Percentiles rank a stretch among this genome's conserved stretches.
These are phyloP conservation scores for Hyalella azteca DNA, from an alignment of 2,888 invertebrate genomes.

Conservation along the genomic window DNA sequence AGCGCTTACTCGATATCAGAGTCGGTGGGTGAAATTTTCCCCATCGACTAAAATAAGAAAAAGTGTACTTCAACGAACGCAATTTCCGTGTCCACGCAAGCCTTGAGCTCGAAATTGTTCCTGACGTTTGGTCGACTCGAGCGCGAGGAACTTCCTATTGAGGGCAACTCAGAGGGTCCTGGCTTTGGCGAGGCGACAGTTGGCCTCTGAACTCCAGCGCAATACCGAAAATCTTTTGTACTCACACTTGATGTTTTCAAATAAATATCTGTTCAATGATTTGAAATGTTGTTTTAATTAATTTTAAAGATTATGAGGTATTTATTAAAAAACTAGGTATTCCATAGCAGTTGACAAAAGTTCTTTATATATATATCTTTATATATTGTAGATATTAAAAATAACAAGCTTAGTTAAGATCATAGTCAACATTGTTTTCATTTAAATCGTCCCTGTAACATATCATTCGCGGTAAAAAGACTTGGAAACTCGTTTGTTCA, in stretches of 20 bases:
- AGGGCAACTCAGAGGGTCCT: not conserved
- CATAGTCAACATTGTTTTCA: no score
- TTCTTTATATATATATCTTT: no score
- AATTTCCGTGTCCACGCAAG: constrained; percentile 28
- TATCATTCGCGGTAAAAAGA: no score
- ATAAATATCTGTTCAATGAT: not conserved
- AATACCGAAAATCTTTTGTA: not conserved
- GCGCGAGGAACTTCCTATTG: constrained; percentile 30
- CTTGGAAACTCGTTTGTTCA: no score
- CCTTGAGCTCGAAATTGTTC: constrained; percentile 24
- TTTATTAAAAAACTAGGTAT: not conserved
- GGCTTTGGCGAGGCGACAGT: constrained; percentile 2
- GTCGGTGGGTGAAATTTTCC: constrained; percentile 21
- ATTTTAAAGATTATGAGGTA: not conserved
- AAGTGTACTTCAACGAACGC: constrained; percentile 31
- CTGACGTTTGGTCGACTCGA: constrained; percentile 26
- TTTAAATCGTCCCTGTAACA: no score
- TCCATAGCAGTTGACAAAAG: not conserved
- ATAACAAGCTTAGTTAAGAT: no score
- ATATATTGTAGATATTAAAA: no score
- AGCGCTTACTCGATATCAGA: constrained; percentile 21
- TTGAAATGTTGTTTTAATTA: not conserved
- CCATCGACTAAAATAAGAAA: constrained; percentile 28
- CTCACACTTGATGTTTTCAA: not conserved
- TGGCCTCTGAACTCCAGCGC: not conserved